Base-by-base conservation (phyloP, 2,888 invertebrate species). In the Meliscaeva auricollis region DNA sequence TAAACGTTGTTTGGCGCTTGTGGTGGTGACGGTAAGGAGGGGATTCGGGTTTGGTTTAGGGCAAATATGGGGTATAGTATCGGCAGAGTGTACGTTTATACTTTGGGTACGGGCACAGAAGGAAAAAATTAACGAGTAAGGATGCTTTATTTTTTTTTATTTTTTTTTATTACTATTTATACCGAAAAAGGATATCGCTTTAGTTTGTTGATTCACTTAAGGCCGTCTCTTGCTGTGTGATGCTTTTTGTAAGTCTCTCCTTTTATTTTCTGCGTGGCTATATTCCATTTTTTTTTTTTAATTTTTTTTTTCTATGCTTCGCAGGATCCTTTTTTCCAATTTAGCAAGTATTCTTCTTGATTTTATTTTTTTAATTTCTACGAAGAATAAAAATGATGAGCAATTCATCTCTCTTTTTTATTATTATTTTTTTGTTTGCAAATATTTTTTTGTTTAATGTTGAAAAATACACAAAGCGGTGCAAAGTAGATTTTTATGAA, bases 161-260 rank as follows among this genome's bases (percentile, higher is more conserved):
- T 50, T 72, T 50, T 72, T 73, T 69, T 69, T 56, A 62, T 56
- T 46, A 60, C 54, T 41, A 64, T 64, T 26, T 48, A 46, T 35
- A 26, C 46, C 48, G 35, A 81, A 75, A 85, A 85, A 69, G 85
- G 85, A 81, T 85, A 85, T 81, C 85, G 81, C 69, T 85, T 85
- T 85, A 81, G 85, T 85, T 81, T 81, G 81, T 85, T 85, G 85
- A 85, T 85, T 85, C 81, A 80, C 85, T 85, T 81, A 85, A 64
- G 72, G 81, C 81, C 50, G 64, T 69, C 46, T 22, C 56, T 32
- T 58, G 44, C 60, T 69, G 38, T n/a, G 9, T 58, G 20, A 35
- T 35, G 30, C 20, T 58, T 58, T 56, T 58, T 38, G 15, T 38
- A 38, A 13, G 38, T 26, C 17, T 48, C 20, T 30, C 13, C 11